Evolutionary conservation across 2,797 vertebrate species (phyloP), one percentile per base, ranked within the genome.

Genomic region (Zalophus californianus): DNA sequence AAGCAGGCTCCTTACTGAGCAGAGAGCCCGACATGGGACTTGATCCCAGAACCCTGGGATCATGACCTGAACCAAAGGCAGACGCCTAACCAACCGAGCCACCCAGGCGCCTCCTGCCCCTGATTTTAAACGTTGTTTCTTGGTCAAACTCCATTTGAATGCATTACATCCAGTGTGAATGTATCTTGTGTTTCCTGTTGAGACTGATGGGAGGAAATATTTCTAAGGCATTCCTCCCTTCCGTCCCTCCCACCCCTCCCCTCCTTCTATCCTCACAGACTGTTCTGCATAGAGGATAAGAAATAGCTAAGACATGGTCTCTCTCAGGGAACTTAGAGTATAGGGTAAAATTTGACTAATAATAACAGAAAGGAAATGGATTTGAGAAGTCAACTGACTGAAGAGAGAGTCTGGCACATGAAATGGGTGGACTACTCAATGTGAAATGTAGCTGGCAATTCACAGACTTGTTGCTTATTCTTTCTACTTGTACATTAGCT

Each of bases 341-440:
- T 56, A 70, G 79, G 41, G 50, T 73, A 95, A 95, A 84, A 44
- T 66, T 77, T 77, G 18, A 90, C 64, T 86, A 82, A 80, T 89
- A 78, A 70, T 41, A 58, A 68, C 21, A 16, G 68, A 72, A 90
- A 94, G 44, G 68, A 88, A 75, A 75, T 78, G 27, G 60, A 44
- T 44, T 82, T 75, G 21, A 88, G 75, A 75, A 91, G 44, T 20
- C 32, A 56, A 52, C 21, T 64, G 56, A 62, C 38, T 29, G 50
- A 93, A 62, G 73, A 77, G 50, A 78, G 25, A 58, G 7, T 73
- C n/a, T 91, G 62, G 25, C 32, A 35, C 23, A 50, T 44, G 41
- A 77, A 79, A 72, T 72, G 66, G 60, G 72, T 72, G 60, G 62
- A 20, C 58, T 82, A 62, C 13, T 48, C 32, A 35, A 1, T 41